Percentiles rank a stretch among this genome's conserved stretches.
Conservation (phyloP, 23 tunicate species). For the Oikopleura vanhoeffeni region DNA sequence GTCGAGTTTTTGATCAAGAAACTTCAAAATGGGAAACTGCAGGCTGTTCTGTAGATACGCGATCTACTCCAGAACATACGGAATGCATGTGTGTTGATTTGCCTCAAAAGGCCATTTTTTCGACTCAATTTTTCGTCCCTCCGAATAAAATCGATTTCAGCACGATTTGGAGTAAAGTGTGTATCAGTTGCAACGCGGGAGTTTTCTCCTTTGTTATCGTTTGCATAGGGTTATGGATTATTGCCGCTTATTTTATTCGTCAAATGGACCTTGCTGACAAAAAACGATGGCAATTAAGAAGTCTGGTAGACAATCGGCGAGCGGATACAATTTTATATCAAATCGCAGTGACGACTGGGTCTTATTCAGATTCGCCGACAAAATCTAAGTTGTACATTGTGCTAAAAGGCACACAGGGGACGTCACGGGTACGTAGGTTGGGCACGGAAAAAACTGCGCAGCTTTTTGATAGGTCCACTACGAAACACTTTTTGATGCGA, state of each 20-base stretch:
- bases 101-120: constrained; percentile 57
- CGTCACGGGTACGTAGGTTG: constrained; percentile 39
- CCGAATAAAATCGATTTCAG: constrained; percentile 88
- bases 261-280: not conserved
- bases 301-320: constrained; percentile 51
- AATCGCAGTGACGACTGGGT: constrained; percentile 69
- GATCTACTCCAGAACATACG: constrained; percentile 67
- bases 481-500: constrained; percentile 42
- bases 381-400: constrained; percentile 50
- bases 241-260: not conserved
- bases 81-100: constrained; percentile 61
- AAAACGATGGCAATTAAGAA: constrained; percentile 55
- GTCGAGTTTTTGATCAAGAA: constrained; percentile 62
- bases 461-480: constrained; percentile 56
- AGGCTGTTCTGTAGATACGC: constrained; percentile 66
- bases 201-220: constrained; percentile 68
- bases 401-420: constrained; percentile 40
- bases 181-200: constrained; percentile 81
- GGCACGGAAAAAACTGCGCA: constrained; percentile 25
- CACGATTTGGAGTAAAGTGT: constrained; percentile 66
- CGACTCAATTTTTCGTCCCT: constrained; percentile 92
- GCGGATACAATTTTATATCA: constrained; percentile 61
- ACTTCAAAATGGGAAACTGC: constrained; percentile 47
- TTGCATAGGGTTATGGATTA: constrained; percentile 25
- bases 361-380: constrained; percentile 45